Percentiles rank a stretch among this genome's conserved stretches.
Conservation (phyloP, 2,888 invertebrate species). For the Nipponacmea schrenckii region DNA sequence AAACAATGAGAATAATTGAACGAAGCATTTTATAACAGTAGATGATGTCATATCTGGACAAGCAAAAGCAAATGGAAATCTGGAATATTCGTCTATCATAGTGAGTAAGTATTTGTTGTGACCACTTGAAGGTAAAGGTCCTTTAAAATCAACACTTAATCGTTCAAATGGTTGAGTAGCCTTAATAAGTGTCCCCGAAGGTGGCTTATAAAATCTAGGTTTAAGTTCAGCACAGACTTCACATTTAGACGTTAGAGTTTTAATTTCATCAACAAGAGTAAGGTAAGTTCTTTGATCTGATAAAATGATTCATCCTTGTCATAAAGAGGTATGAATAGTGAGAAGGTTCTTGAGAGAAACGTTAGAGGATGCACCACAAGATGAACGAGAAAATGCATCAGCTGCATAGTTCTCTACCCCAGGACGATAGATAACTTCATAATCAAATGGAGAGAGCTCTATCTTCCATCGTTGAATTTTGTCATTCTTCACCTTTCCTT, state of each 20-base stretch:
- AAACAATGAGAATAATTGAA: conserved; percentile 31
- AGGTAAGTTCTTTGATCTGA: conserved; percentile 24
- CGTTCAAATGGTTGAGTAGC: too few species aligned
- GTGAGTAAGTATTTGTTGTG: conserved; percentile 33
- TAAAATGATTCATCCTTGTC: conserved; percentile 18
- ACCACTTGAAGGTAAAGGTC: conserved; percentile 31
- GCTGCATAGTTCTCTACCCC: conserved; percentile 25
- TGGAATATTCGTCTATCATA: conserved; percentile 40
- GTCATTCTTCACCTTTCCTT: conserved; percentile 35
- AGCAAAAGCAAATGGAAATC: conserved; percentile 40
- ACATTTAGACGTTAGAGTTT: not conserved
- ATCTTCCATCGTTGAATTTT: conserved; percentile 35
- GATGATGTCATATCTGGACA: too few species aligned
- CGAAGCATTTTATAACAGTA: too few species aligned
- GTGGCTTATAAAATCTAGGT: not conserved
- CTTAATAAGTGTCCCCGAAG: too few species aligned
- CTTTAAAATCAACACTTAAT: too few species aligned
- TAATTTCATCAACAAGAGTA: conserved; percentile 7
- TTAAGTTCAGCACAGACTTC: not conserved
- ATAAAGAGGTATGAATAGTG: conserved; percentile 20
- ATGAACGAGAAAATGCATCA: conserved; percentile 27
- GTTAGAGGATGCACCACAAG: conserved; percentile 10
- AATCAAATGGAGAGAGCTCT: conserved; percentile 27
- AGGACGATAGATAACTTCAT: conserved; percentile 30
- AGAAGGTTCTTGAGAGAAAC: conserved; percentile 7